Evolutionary conservation across 2,888 invertebrate genomes (phyloP).

Genomic region (Pristionchus maxplancki): DNA sequence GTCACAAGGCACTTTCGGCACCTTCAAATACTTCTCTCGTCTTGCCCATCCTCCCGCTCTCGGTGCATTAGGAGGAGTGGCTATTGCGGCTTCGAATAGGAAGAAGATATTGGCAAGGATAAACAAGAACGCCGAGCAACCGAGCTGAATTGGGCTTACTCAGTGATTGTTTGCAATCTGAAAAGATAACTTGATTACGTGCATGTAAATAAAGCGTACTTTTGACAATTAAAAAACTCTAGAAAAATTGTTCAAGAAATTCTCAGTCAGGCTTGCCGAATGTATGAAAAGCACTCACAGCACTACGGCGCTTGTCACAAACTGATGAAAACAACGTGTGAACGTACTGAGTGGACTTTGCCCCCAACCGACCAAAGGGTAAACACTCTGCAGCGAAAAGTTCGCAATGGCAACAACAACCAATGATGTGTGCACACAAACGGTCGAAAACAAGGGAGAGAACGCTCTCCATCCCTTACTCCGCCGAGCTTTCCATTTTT

Average conservation of each 20-base stretch:
- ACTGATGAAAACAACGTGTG: too few relatives aligned
- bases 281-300: too few relatives aligned
- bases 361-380: background rate
- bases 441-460: background rate
- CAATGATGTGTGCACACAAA: background rate
- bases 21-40: background rate
- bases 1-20: constrained; percentile 10
- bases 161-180: too few relatives aligned
- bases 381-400: background rate
- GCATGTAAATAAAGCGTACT: too few relatives aligned
- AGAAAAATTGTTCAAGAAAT: too few relatives aligned
- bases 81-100: background rate
- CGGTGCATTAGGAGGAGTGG: constrained; percentile 32
- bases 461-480: background rate
- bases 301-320: too few relatives aligned
- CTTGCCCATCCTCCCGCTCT: constrained; percentile 28
- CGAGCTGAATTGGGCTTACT: too few relatives aligned
- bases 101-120: background rate
- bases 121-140: background rate
- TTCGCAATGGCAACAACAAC: background rate
- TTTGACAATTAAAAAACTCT: too few relatives aligned
- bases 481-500: background rate
- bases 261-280: too few relatives aligned
- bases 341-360: too few relatives aligned
- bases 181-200: too few relatives aligned